Evolutionary conservation across 2,797 vertebrate species (phyloP).

Genomic region (Arnoldichthys spilopterus): DNA sequence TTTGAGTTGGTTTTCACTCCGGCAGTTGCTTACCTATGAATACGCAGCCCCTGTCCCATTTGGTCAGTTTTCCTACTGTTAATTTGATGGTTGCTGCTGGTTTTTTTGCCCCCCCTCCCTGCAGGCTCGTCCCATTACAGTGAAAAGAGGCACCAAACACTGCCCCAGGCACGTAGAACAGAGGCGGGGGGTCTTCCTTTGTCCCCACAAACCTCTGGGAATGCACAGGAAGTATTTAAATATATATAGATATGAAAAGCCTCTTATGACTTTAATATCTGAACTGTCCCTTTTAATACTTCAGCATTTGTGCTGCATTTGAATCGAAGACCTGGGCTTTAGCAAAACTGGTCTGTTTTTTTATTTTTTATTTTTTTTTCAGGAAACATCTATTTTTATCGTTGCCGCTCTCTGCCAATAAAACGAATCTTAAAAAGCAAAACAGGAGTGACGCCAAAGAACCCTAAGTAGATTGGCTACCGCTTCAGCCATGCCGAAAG

Average conservation of each 20-base stretch:
- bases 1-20: neutral
- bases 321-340: neutral
- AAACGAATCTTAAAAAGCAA: neutral
- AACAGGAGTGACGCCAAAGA: neutral
- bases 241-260: conserved; percentile 58
- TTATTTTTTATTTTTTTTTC: too few species aligned
- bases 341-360: neutral
- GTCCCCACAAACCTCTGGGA: conserved; percentile 53
- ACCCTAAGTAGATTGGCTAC: conserved; percentile 25
- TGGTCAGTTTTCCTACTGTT: neutral
- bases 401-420: neutral
- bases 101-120: conserved; percentile 1
- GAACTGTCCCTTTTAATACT: neutral
- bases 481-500: conserved; percentile 21
- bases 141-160: conserved; percentile 30
- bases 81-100: conserved; percentile 29
- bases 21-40: neutral
- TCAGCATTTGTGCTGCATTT: neutral
- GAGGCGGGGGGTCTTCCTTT: conserved; percentile 52
- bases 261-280: neutral
- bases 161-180: conserved; percentile 35
- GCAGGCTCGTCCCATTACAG: conserved; percentile 14
- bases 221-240: conserved; percentile 66
- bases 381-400: neutral
- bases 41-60: neutral